These are phyloP conservation scores for Euzophera pinguis DNA, from an alignment of 2,888 invertebrate genomes.

Conservation along the genomic window DNA sequence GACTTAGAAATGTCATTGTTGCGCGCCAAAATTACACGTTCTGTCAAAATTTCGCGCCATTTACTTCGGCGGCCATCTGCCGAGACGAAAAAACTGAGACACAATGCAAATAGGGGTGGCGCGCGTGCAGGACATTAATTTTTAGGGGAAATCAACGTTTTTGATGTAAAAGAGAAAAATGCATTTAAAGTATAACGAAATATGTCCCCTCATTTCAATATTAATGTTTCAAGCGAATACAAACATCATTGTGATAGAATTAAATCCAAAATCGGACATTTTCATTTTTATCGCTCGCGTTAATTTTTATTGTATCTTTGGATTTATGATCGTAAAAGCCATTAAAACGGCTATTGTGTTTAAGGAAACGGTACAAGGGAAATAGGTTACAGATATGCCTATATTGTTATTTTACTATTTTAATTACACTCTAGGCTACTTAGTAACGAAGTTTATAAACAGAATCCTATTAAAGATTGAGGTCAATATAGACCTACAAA, in stretches of 20 bases:
- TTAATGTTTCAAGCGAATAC: constrained; percentile 45
- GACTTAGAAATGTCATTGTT: constrained; percentile 55
- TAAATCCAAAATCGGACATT: constrained; percentile 36
- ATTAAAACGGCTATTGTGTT: constrained; percentile 21
- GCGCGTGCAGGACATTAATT: constrained; percentile 62
- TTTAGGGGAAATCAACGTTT: constrained; percentile 72
- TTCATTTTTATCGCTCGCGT: constrained; percentile 43
- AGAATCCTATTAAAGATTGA: too few relatives aligned
- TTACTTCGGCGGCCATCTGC: constrained; percentile 70
- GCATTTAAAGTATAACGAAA: constrained; percentile 72
- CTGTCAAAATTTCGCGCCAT: constrained; percentile 79
- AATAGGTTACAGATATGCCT: constrained; percentile 3
- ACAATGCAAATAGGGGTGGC: constrained; percentile 77
- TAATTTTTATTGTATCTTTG: constrained; percentile 51
- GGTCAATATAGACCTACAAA: too few relatives aligned
- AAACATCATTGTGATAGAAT: constrained; percentile 25
- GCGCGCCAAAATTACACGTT: constrained; percentile 66
- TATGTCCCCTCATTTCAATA: constrained; percentile 70
- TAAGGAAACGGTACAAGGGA: constrained; percentile 18
- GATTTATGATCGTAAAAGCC: constrained; percentile 35
- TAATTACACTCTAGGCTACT: background rate
- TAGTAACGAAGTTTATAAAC: too few relatives aligned
- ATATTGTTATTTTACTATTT: background rate
- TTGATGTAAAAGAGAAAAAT: constrained; percentile 67
- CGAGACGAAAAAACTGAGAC: constrained; percentile 58